These are phyloP conservation scores for Eupithecia insigniata DNA, from an alignment of 2,888 invertebrate genomes.

Conservation along the genomic window DNA sequence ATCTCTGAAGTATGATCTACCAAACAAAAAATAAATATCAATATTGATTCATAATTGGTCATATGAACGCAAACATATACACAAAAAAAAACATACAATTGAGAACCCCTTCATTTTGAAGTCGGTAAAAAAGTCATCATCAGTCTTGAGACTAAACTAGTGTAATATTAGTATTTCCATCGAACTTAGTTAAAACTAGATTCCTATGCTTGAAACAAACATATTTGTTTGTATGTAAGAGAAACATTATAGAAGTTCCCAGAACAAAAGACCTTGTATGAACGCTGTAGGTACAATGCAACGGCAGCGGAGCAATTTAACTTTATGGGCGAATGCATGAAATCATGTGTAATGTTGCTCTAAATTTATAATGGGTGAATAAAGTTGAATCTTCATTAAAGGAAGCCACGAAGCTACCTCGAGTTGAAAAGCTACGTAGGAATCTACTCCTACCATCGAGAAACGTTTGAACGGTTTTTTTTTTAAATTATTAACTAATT, in stretches of 20 bases:
- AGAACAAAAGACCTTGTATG: conserved; percentile 23
- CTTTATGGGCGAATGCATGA: conserved; percentile 20
- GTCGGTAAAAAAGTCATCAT: too few species aligned
- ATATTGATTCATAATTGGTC: too few species aligned
- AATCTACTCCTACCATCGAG: background rate
- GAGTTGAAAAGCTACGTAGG: background rate
- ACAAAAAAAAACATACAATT: too few species aligned
- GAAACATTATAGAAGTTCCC: conserved; percentile 22
- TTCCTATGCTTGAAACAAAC: background rate
- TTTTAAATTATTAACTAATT: too few species aligned
- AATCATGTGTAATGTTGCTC: conserved; percentile 21
- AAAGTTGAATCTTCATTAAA: background rate
- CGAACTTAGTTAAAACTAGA: background rate
- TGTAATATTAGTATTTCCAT: background rate
- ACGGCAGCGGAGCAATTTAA: conserved; percentile 22
- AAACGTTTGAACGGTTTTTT: background rate
- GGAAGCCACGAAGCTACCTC: background rate
- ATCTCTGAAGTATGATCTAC: too few species aligned
- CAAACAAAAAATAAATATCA: too few species aligned
- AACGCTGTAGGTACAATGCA: conserved; percentile 20
- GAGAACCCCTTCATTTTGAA: too few species aligned
- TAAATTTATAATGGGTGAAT: conserved; percentile 13
- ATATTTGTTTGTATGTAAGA: background rate
- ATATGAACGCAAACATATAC: too few species aligned
- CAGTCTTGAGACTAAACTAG: too few species aligned